These are phyloP conservation scores for Clarias magur DNA, from an alignment of 2,113 vertebrate species.

Conservation along the genomic window DNA sequence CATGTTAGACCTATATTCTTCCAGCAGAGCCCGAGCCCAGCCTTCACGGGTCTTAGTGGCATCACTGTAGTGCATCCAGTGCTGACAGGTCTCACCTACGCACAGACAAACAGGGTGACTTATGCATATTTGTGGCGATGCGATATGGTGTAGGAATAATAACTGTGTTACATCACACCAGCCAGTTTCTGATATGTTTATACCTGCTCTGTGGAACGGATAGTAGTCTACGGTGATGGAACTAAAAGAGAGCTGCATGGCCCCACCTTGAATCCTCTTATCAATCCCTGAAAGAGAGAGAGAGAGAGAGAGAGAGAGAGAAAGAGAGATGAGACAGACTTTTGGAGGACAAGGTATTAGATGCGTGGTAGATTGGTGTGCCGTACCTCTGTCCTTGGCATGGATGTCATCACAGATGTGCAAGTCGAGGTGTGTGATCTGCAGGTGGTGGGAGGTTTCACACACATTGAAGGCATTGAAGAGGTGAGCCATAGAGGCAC, in stretches of 20 bases:
- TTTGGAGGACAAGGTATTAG: neutral
- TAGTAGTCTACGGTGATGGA: conserved; percentile 95
- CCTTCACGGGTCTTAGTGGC: conserved; percentile 88
- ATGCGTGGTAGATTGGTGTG: neutral
- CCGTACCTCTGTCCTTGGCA: conserved; percentile 87
- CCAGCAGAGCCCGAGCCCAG: conserved; percentile 85
- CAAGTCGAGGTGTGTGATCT: conserved; percentile 93
- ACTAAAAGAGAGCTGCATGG: conserved; percentile 97
- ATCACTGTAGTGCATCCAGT: conserved; percentile 97
- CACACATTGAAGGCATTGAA: conserved; percentile 90
- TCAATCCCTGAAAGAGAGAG: conserved; percentile 70
- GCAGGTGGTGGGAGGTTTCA: conserved; percentile 95
- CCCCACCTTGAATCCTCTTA: conserved; percentile 88
- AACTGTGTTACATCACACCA: neutral
- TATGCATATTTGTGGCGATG: neutral
- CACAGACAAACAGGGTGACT: neutral
- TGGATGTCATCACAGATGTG: conserved; percentile 98
- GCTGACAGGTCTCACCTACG: conserved; percentile 87
- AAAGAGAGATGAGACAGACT: neutral
- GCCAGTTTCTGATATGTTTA: neutral
- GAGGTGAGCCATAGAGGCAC: conserved; percentile 83
- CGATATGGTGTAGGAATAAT: neutral
- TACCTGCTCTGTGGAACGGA: conserved; percentile 96
- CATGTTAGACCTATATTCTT: conserved; percentile 89
- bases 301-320: neutral